Evolutionary conservation across 1,140 invertebrate genomes (phyloP), one percentile per base, ranked within the genome.

Genomic region (Diprion similis): DNA sequence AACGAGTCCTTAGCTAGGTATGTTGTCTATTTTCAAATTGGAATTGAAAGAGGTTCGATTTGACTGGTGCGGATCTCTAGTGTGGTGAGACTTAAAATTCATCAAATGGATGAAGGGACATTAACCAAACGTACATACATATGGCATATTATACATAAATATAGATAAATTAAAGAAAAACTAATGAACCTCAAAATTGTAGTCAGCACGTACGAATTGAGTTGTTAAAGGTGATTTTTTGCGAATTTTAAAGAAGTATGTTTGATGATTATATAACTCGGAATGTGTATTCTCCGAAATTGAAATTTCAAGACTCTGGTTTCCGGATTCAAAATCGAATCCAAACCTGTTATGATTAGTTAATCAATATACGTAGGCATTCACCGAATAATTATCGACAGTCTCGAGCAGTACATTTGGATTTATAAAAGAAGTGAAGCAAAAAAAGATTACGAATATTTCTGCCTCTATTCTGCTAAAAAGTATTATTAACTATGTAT

Each of bases 11-110:
- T 59, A 59, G 51, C 51, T 59, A 59, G 51, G 51, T 15, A 59
- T 59, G 11, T 59, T 59, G 51, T 59, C 51, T 59, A 59, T 59
- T 59, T 59, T 59, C 51, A 59, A 59, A 59, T 59, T 59, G 51
- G 51, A 59, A 59, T 59, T 59, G 51, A 59, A 15, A 59, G 51
- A 6, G 51, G n/a, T 59, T 59, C 51, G 11, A 8, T 59, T 59
- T 15, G 11, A 17, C 51, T 17, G 51, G 8, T 59, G 51, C 51
- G 51, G 51, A 59, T 59, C 24, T 37, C 11, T 59, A 59, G 51
- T 37, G 51, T 13, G n/a, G n/a, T 13, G n/a, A 59, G n/a, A 13
- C 1, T 59, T n/a, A 8, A 59, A 59, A n/a, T 4, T 59, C 51
- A 59, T 59, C n/a, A 17, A 17, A 59, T 59, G n/a, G 11, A 59